These are phyloP conservation scores for Coptodon bakossiorum DNA, from an alignment of 2,113 vertebrate genomes.

Conservation along the genomic window DNA sequence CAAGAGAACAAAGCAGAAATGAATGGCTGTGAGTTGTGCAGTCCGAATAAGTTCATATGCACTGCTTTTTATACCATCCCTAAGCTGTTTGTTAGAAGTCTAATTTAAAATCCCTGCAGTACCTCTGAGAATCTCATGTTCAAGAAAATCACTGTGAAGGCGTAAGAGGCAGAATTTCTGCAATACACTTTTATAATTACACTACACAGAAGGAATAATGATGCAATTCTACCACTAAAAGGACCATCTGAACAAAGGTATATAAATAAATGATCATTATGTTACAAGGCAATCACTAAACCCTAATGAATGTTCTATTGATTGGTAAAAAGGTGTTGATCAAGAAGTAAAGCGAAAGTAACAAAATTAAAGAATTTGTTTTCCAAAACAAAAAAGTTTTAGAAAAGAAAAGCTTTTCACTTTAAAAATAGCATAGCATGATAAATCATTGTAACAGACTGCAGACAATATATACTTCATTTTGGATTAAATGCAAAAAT, in stretches of 20 bases:
- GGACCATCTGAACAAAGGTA: background rate
- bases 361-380: background rate
- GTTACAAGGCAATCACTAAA: background rate
- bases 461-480: background rate
- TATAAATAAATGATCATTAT: background rate
- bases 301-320: background rate
- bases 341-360: background rate
- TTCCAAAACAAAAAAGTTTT: background rate
- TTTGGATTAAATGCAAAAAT: background rate
- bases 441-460: background rate
- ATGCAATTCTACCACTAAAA: background rate
- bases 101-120: background rate
- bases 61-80: background rate
- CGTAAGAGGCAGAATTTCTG: background rate
- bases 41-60: background rate
- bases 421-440: background rate
- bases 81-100: background rate
- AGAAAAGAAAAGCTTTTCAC: background rate
- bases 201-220: background rate
- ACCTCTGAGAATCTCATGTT: background rate
- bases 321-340: background rate
- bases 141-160: background rate
- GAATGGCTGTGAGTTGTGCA: background rate
- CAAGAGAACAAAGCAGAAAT: background rate
- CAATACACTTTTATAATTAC: slow-evolving; percentile 2